These are phyloP conservation scores for Discoglossus pictus DNA, from an alignment of 2,797 vertebrate species.

Conservation along the genomic window DNA sequence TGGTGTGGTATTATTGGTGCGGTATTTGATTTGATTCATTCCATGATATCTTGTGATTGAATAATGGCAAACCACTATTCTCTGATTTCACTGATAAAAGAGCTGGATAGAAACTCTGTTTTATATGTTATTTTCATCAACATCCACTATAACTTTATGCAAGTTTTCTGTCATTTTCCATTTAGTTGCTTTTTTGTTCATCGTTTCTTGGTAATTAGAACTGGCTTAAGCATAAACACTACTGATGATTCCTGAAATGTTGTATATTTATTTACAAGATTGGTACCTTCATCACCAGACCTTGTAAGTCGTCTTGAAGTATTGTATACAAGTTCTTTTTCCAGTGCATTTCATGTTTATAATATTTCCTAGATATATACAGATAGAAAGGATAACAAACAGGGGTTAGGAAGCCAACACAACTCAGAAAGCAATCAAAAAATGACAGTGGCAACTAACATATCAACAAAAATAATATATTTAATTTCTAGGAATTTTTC, in stretches of 20 bases:
- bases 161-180: slow-evolving; percentile 70
- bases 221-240: slow-evolving; percentile 86
- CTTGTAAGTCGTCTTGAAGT: slow-evolving; percentile 83
- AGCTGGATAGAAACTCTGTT: too few relatives aligned
- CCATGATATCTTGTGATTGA: too few relatives aligned
- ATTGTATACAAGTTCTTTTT: slow-evolving; percentile 84
- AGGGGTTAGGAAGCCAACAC: slow-evolving; percentile 71
- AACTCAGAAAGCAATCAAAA: slow-evolving; percentile 75
- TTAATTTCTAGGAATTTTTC: slow-evolving; percentile 62
- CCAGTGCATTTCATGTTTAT: slow-evolving; percentile 80
- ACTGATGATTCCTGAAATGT: slow-evolving; percentile 66
- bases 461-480: slow-evolving; percentile 76
- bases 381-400: slow-evolving; percentile 76
- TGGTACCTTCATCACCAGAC: slow-evolving; percentile 62
- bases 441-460: slow-evolving; percentile 64
- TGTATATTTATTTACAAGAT: slow-evolving; percentile 62
- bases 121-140: too few relatives aligned
- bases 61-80: too few relatives aligned
- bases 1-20: too few relatives aligned
- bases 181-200: slow-evolving; percentile 80
- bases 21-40: too few relatives aligned
- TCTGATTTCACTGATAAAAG: too few relatives aligned
- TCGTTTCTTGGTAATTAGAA: slow-evolving; percentile 79
- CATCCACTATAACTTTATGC: too few relatives aligned
- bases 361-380: slow-evolving; percentile 70